Evolutionary conservation across 2,888 invertebrate species (phyloP).

Genomic region (Drosophila infuscata): DNA sequence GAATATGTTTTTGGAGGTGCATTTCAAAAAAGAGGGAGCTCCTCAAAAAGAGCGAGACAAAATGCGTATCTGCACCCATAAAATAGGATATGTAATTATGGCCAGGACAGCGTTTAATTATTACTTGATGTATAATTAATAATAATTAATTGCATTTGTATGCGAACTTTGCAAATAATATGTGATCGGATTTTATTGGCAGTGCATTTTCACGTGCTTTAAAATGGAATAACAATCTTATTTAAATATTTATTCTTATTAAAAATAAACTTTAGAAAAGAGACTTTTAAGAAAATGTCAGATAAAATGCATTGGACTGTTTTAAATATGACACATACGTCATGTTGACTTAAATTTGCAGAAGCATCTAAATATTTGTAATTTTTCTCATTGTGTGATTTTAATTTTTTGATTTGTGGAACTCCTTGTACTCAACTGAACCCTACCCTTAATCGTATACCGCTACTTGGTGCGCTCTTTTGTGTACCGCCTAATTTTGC

Average conservation of each 20-base stretch:
- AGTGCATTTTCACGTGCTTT: neutral
- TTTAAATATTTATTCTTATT: neutral
- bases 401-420: slow-evolving; percentile 21
- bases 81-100: slow-evolving; percentile 49
- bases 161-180: neutral
- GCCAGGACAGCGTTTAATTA: slow-evolving; percentile 37
- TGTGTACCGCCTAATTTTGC: slow-evolving; percentile 58
- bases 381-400: neutral
- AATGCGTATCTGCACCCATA: neutral
- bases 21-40: neutral
- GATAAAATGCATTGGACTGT: neutral
- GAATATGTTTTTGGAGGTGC: slow-evolving; percentile 13
- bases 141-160: slow-evolving; percentile 31
- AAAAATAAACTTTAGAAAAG: neutral
- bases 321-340: slow-evolving; percentile 42
- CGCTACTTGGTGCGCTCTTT: slow-evolving; percentile 27
- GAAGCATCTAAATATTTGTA: neutral
- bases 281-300: neutral
- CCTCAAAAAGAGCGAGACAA: slow-evolving; percentile 1
- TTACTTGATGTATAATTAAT: slow-evolving; percentile 29
- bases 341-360: slow-evolving; percentile 1
- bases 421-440: neutral
- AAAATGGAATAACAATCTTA: neutral
- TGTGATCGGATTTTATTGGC: neutral
- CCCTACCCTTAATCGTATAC: slow-evolving; percentile 16